Percentiles rank a stretch among this genome's conserved stretches.
These are phyloP conservation scores for Phrixothrix hirtus DNA, from an alignment of 2,888 invertebrate genomes.

Conservation along the genomic window DNA sequence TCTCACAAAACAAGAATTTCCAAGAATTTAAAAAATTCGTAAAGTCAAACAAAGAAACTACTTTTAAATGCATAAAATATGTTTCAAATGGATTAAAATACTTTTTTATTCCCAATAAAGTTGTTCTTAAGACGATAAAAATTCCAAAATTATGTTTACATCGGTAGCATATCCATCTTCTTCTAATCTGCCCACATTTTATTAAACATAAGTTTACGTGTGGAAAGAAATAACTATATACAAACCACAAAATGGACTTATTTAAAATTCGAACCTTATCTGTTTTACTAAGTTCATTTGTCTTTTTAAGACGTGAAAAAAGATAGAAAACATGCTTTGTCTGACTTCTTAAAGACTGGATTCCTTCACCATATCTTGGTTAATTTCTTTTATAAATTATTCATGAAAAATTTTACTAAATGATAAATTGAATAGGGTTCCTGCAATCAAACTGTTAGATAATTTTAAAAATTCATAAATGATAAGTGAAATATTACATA, in stretches of 20 bases:
- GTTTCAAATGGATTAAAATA: constrained; percentile 30
- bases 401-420: too few species aligned
- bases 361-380: constrained; percentile 9
- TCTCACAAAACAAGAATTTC: constrained; percentile 11
- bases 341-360: constrained; percentile 6
- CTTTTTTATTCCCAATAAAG: constrained; percentile 33
- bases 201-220: constrained; percentile 1
- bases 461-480: too few species aligned
- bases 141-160: constrained; percentile 18
- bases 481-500: too few species aligned
- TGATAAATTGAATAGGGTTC: too few species aligned
- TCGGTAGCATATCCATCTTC: constrained; percentile 1
- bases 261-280: constrained; percentile 33
- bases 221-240: constrained; percentile 8
- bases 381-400: constrained; percentile 8
- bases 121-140: constrained; percentile 31
- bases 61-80: constrained; percentile 30
- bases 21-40: constrained; percentile 30
- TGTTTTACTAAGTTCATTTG: constrained; percentile 33
- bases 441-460: too few species aligned
- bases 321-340: constrained; percentile 13
- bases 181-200: constrained; percentile 1
- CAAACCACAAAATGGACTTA: constrained; percentile 26
- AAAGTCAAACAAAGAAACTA: constrained; percentile 23
- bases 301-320: constrained; percentile 27